These are phyloP conservation scores for Alosa sapidissima DNA, from an alignment of 2,797 vertebrate genomes.

Conservation along the genomic window DNA sequence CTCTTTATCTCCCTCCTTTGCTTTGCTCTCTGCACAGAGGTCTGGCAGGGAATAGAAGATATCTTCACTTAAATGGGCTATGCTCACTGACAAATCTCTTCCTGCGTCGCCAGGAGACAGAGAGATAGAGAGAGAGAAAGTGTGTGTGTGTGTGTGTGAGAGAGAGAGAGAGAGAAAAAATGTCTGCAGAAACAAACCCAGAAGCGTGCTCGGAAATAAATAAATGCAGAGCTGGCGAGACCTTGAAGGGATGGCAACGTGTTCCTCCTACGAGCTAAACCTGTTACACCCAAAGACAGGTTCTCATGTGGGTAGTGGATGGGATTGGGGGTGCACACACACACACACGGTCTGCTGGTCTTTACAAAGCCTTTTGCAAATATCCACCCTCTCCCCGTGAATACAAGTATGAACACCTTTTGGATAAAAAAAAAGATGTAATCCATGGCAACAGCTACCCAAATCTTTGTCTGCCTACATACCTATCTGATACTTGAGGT, in stretches of 20 bases:
- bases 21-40: not conserved
- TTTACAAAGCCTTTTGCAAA: slow-evolving; percentile 5
- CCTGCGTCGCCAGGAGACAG: not conserved
- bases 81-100: slow-evolving; percentile 1
- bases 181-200: not conserved
- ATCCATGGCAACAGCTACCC: slow-evolving; percentile 1
- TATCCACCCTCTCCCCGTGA: slow-evolving; percentile 8
- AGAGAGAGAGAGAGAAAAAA: not conserved
- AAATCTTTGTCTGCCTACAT: slow-evolving; percentile 12
- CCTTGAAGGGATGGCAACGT: not conserved
- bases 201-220: not conserved
- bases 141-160: not conserved
- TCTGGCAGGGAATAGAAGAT: not conserved
- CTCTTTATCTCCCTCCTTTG: not conserved
- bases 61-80: not conserved
- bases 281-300: not conserved
- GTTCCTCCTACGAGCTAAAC: slow-evolving; percentile 3
- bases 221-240: not conserved
- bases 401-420: not conserved
- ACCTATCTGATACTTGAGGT: not conserved
- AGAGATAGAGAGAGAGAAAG: not conserved
- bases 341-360: not conserved
- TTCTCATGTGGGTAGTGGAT: not conserved
- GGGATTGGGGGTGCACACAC: not conserved
- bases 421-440: not conserved